phyloP scores from a whole-genome alignment of 2,797 vertebrate species.

The Momotus momota region DNA sequence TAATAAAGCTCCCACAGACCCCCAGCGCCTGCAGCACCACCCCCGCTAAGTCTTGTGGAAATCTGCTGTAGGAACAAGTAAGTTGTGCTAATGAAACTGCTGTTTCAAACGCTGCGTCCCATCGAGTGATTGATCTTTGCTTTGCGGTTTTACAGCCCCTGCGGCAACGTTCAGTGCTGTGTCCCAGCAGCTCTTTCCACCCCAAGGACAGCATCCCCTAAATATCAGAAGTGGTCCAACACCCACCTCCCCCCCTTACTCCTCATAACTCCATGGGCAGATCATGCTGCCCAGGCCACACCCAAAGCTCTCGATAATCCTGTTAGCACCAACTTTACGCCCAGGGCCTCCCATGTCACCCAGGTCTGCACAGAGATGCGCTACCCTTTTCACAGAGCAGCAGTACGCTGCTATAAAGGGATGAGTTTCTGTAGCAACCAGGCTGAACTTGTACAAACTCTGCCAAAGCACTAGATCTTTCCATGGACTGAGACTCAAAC shows the following conservation, averaged over 20 bases:
- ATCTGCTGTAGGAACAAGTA: neutral
- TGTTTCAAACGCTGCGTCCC: neutral
- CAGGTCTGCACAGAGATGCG: neutral
- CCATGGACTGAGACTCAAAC: conserved; percentile 22
- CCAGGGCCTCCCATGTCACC: conserved; percentile 36
- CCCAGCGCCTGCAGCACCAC: neutral
- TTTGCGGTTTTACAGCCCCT: neutral
- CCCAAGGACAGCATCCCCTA: neutral
- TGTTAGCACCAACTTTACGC: neutral
- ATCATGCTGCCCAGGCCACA: neutral
- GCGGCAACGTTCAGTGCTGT: neutral
- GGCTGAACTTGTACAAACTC: conserved; percentile 65
- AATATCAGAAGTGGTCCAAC: neutral
- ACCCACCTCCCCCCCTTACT: neutral
- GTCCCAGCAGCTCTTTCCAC: neutral
- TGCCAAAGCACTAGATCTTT: conserved; percentile 66
- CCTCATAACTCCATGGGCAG: neutral
- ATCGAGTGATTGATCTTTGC: neutral
- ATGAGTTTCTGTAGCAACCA: conserved; percentile 71
- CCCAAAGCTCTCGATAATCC: neutral
- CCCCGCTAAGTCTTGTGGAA: fast-evolving
- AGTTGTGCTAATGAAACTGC: neutral
- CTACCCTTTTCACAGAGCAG: conserved; percentile 62
- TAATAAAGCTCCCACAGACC: neutral
- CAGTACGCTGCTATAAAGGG: conserved; percentile 55